Evolutionary conservation across 2,797 vertebrate species (phyloP).

Genomic region (Protonibea diacanthus): DNA sequence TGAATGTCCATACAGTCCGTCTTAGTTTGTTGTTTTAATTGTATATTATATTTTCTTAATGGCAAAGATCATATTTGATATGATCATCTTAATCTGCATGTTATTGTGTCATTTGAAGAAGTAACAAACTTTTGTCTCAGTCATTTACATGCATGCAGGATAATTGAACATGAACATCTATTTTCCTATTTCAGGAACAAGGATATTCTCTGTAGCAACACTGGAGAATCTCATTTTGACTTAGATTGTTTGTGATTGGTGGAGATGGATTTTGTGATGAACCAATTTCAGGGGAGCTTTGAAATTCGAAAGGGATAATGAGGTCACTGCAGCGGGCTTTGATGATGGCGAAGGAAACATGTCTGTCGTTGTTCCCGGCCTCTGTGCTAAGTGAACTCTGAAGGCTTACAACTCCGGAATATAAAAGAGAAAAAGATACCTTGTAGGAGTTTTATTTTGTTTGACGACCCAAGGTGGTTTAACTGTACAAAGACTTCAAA

Average conservation of each 20-base stretch:
- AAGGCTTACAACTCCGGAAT: constrained; percentile 24
- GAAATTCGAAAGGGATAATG: constrained; percentile 53
- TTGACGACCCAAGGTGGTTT: constrained; percentile 32
- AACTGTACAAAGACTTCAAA: constrained; percentile 34
- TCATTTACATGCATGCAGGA: too few relatives aligned
- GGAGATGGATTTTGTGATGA: constrained; percentile 44
- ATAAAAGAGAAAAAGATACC: constrained; percentile 31
- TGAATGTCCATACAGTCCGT: not conserved
- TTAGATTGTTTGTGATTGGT: constrained; percentile 44
- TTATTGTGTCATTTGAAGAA: not conserved
- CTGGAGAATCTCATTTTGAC: constrained; percentile 29
- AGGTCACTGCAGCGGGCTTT: constrained; percentile 50
- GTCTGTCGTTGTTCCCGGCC: not conserved
- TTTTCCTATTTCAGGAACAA: constrained; percentile 12
- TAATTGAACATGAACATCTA: constrained; percentile 6
- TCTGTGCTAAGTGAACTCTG: constrained; percentile 19
- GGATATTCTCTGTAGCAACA: constrained; percentile 1
- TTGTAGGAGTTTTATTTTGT: constrained; percentile 41
- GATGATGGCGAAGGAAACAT: constrained; percentile 37
- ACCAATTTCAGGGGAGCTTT: constrained; percentile 41
- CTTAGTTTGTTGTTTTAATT: not conserved
- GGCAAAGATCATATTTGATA: not conserved
- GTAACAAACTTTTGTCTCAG: not conserved
- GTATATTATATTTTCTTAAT: not conserved
- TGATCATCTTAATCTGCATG: not conserved